Conservation (phyloP, 2,888 invertebrate species). For the Aradus depressus region DNA sequence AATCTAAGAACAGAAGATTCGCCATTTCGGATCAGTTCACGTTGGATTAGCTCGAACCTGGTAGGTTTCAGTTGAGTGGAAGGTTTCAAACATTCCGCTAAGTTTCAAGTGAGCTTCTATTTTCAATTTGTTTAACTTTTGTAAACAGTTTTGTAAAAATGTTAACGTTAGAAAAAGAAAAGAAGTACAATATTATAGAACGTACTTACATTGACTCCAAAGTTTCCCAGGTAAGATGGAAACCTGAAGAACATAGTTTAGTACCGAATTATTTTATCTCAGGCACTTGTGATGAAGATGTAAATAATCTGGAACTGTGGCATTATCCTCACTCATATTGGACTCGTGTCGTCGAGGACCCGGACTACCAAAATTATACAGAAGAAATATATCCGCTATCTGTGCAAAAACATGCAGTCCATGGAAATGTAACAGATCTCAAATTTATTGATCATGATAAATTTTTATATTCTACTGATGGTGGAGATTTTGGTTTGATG, state of each 20-base stretch:
- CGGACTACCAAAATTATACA: background rate
- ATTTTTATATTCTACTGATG: slow-evolving; percentile 19
- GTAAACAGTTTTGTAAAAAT: too few species aligned
- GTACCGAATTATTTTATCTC: slow-evolving; percentile 14
- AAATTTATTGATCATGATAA: slow-evolving; percentile 15
- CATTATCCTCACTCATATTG: slow-evolving; percentile 9
- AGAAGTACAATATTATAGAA: slow-evolving; percentile 10
- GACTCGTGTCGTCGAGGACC: slow-evolving; percentile 7
- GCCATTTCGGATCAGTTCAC: too few species aligned
- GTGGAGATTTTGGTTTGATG: slow-evolving; percentile 14
- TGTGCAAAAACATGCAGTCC: slow-evolving; percentile 9
- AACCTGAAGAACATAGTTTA: slow-evolving; percentile 10
- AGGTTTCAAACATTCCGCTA: too few species aligned
- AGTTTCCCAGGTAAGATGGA: slow-evolving; percentile 10
- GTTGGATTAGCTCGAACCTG: too few species aligned
- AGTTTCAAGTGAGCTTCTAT: too few species aligned
- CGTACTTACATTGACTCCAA: slow-evolving; percentile 9
- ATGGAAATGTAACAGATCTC: slow-evolving; percentile 20
- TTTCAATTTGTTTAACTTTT: too few species aligned
- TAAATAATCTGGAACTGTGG: slow-evolving; percentile 20
- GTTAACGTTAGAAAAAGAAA: too few species aligned
- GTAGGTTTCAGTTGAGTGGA: too few species aligned
- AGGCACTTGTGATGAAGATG: slow-evolving; percentile 18
- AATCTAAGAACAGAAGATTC: too few species aligned
- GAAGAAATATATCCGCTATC: slow-evolving; percentile 7